These are phyloP conservation scores for Drosophila saltans DNA, from an alignment of 1,140 invertebrate genomes.

Conservation along the genomic window DNA sequence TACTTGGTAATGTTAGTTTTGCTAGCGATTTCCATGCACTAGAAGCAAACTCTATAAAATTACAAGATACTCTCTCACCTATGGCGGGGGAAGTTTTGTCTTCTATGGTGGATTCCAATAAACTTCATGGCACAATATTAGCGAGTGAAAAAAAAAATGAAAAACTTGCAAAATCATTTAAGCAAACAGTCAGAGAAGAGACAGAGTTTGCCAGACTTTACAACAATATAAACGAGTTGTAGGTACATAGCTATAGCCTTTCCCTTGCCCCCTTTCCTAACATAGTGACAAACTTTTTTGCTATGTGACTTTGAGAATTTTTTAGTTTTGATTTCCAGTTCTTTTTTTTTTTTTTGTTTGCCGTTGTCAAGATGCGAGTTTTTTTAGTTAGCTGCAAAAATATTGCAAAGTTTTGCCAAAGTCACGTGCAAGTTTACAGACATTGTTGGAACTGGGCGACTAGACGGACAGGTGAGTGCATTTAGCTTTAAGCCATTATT, in stretches of 20 bases:
- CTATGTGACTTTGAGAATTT: slow-evolving; percentile 79
- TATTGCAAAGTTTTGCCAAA: slow-evolving; percentile 70
- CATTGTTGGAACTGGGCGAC: slow-evolving; percentile 52
- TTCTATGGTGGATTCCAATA: slow-evolving; percentile 63
- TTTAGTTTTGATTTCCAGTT: slow-evolving; percentile 79
- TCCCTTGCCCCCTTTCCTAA: background rate
- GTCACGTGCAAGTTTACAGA: slow-evolving; percentile 80
- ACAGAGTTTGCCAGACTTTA: slow-evolving; percentile 70
- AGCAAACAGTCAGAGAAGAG: slow-evolving; percentile 65
- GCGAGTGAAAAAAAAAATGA: slow-evolving; percentile 35
- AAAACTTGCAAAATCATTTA: slow-evolving; percentile 74
- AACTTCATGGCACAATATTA: slow-evolving; percentile 76
- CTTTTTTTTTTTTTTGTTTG: slow-evolving; percentile 39
- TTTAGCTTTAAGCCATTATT: slow-evolving; percentile 35
- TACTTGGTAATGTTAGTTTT: background rate
- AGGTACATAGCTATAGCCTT: slow-evolving; percentile 40
- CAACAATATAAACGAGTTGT: slow-evolving; percentile 26
- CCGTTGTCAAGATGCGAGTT: slow-evolving; percentile 59
- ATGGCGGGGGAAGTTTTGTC: slow-evolving; percentile 52
- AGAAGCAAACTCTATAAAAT: slow-evolving; percentile 67
- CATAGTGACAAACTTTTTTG: slow-evolving; percentile 53
- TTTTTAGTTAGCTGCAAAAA: slow-evolving; percentile 67
- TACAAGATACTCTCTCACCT: slow-evolving; percentile 68
- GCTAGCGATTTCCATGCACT: slow-evolving; percentile 50
- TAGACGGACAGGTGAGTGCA: slow-evolving; percentile 46